phyloP scores from a whole-genome alignment of 2,888 invertebrate species.

The Trilocha varians region DNA sequence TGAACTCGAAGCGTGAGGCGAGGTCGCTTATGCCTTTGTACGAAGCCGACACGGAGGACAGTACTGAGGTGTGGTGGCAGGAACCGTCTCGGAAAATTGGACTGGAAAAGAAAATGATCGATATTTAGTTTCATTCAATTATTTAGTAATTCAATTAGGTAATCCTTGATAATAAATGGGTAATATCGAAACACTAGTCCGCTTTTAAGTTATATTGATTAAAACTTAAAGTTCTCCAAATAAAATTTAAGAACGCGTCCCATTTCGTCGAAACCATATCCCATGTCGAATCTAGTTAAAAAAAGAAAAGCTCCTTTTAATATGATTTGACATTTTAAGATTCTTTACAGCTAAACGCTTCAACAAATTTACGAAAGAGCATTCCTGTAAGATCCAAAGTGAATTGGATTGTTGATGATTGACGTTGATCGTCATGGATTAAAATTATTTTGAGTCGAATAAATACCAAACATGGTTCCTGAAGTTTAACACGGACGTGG shows the following conservation, averaged over 20 bases:
- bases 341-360: neutral
- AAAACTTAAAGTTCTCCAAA: no score
- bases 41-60: constrained; percentile 86
- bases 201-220: no score
- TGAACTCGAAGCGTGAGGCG: constrained; percentile 64
- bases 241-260: neutral
- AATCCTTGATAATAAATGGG: no score
- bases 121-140: neutral
- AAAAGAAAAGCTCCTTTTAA: neutral
- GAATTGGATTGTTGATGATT: neutral
- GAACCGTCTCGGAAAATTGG: constrained; percentile 83
- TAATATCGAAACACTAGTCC: no score
- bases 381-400: neutral
- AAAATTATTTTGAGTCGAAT: neutral
- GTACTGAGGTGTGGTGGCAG: constrained; percentile 85
- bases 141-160: neutral
- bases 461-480: neutral
- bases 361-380: neutral
- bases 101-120: constrained; percentile 54
- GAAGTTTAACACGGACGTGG: neutral
- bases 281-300: neutral
- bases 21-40: constrained; percentile 81
- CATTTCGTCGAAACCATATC: neutral
- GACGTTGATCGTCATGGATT: neutral
- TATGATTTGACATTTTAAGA: neutral